Conservation (phyloP, 2,797 vertebrate species). For the Pangasius macronema region DNA sequence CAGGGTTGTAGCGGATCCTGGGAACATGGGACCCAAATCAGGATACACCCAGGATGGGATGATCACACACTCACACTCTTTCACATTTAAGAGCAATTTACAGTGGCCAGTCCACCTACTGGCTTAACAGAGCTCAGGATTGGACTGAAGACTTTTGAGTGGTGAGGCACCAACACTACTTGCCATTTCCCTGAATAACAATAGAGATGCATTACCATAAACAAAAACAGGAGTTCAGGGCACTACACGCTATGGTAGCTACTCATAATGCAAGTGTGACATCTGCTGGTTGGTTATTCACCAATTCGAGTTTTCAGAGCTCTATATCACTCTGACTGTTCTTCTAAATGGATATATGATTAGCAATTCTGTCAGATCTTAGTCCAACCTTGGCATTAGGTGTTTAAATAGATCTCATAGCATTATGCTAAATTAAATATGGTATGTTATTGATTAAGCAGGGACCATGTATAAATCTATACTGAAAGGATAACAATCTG, state of each 20-base stretch:
- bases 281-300: conserved; percentile 39
- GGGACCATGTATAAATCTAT: neutral
- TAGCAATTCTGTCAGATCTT: conserved; percentile 11
- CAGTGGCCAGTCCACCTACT: neutral
- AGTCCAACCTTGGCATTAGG: neutral
- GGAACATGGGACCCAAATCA: neutral
- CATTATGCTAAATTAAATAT: neutral
- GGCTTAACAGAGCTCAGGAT: neutral
- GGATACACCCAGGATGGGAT: neutral
- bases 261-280: conserved; percentile 33
- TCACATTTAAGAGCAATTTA: neutral
- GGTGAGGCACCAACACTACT: neutral
- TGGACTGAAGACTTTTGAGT: neutral
- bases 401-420: neutral
- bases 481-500: neutral
- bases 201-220: neutral
- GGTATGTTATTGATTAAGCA: neutral
- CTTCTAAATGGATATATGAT: conserved; percentile 1
- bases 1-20: neutral
- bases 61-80: neutral
- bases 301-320: neutral
- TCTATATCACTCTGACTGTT: neutral
- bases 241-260: neutral
- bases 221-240: neutral
- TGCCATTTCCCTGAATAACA: neutral